Evolutionary conservation across 2,797 vertebrate genomes (phyloP).

Genomic region (Adelosebastes latens): DNA sequence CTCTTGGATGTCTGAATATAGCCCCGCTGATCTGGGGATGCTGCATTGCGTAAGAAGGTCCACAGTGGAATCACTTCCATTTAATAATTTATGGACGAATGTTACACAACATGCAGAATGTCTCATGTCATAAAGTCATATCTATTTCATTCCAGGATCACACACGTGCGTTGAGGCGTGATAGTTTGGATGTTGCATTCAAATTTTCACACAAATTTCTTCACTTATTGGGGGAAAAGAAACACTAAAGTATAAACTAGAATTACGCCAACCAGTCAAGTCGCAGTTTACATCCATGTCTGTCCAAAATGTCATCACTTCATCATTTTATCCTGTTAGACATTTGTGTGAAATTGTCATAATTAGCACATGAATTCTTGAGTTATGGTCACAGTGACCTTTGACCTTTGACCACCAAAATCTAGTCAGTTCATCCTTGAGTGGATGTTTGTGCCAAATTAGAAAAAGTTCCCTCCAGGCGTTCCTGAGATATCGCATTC

Average conservation of each 20-base stretch:
- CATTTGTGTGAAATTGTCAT: no score
- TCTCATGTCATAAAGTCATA: background rate
- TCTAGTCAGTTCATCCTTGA: no score
- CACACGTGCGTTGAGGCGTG: background rate
- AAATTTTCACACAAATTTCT: background rate
- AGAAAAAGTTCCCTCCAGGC: no score
- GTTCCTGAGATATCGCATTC: no score
- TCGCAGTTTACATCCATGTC: no score
- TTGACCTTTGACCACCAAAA: no score
- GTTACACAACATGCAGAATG: constrained; percentile 58
- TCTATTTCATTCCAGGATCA: background rate
- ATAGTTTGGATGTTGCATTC: background rate
- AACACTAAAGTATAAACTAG: background rate
- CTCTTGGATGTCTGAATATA: constrained; percentile 43
- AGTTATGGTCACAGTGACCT: no score
- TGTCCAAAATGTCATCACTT: no score
- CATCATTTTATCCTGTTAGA: no score
- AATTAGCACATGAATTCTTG: no score
- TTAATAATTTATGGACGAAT: constrained; percentile 65
- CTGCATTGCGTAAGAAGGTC: constrained; percentile 56
- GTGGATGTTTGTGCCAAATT: no score
- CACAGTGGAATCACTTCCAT: constrained; percentile 47
- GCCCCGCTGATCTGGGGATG: constrained; percentile 37
- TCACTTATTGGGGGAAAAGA: background rate
- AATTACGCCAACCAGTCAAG: background rate